Base-by-base conservation (phyloP, 2,888 invertebrate species). In the Temnothorax unifasciatus region DNA sequence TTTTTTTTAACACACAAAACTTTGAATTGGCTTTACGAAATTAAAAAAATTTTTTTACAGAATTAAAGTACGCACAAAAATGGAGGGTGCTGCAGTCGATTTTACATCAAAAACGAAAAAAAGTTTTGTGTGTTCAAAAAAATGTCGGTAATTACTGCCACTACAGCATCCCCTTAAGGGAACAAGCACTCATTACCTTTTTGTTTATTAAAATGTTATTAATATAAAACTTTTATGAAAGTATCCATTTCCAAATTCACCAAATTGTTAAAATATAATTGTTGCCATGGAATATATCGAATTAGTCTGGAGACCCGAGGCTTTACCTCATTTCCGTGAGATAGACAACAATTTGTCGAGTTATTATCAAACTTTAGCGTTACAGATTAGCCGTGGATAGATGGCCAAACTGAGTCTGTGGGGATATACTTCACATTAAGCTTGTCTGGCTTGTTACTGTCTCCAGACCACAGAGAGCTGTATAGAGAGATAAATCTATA, bases 291-390 rank as follows among this genome's bases (percentile, higher is more conserved):
- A 29, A 29, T 29, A 68, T 25, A 47, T 38, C 8, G 3, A 57
- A 74, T 74, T 29, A 57, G 9, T 66, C 9, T 3, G 5, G 4
- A 29, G 29, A 18, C 18, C 44, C n/a, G 13, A 34, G 13, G n/a
- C 9, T 66, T 9, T 18, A n/a, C 11, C 5, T n/a, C 25, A 57
- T 41, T 29, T 59, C 18, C 44, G 29, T n/a, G 6, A 3, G 11
- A 44, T 44, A 25, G 11, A 59, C 29, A 18, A 1, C 9, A 75
- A 50, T 50, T 63, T 38, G 15, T 50, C 13, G 21, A 75, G 38
- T 63, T 74, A 63, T 50, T 63, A 29, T 25, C 41, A 50, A 75
- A 75, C 34, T 63, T 75, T 75, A 61, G 15, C 3, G 5, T 9
- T 47, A 61, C 11, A n/a, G 47, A 50, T 47, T 50, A 3, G 34